Evolutionary conservation across 2,888 invertebrate species (phyloP).

Genomic region (Ceramica pisi): DNA sequence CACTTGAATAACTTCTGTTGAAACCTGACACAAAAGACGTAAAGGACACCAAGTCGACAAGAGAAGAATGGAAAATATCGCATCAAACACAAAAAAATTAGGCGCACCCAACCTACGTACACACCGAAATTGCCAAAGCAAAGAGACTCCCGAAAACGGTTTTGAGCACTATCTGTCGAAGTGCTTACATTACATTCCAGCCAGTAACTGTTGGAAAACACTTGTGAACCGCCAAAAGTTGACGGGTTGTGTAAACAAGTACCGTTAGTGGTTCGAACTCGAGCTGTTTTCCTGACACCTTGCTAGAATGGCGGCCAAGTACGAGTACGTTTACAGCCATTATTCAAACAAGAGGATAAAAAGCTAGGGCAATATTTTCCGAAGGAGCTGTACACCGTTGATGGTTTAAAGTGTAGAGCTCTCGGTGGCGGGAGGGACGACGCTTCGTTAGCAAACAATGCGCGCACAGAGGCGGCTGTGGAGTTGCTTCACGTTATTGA

Average conservation of each 20-base stretch:
- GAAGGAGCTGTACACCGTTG: constrained; percentile 87
- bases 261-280: constrained; percentile 87
- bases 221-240: constrained; percentile 85
- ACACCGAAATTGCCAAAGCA: constrained; percentile 66
- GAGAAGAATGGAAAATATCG: background rate
- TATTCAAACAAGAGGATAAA: constrained; percentile 91
- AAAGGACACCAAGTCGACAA: background rate
- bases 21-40: background rate
- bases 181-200: constrained; percentile 89
- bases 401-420: constrained; percentile 90
- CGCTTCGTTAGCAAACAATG: constrained; percentile 90
- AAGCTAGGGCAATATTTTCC: constrained; percentile 90
- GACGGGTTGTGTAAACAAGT: constrained; percentile 89
- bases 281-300: constrained; percentile 88
- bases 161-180: constrained; percentile 78
- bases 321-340: constrained; percentile 89
- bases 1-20: constrained; percentile 3
- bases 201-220: constrained; percentile 86
- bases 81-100: constrained; percentile 9
- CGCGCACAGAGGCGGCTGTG: constrained; percentile 59
- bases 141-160: constrained; percentile 74
- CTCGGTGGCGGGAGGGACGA: constrained; percentile 82
- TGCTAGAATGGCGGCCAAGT: constrained; percentile 87
- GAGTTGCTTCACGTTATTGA: constrained; percentile 31
- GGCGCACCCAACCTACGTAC: constrained; percentile 32